Percentiles rank a stretch among this genome's conserved stretches.
These are phyloP conservation scores for Stercorarius parasiticus DNA, from an alignment of 2,113 vertebrate species.

Conservation along the genomic window DNA sequence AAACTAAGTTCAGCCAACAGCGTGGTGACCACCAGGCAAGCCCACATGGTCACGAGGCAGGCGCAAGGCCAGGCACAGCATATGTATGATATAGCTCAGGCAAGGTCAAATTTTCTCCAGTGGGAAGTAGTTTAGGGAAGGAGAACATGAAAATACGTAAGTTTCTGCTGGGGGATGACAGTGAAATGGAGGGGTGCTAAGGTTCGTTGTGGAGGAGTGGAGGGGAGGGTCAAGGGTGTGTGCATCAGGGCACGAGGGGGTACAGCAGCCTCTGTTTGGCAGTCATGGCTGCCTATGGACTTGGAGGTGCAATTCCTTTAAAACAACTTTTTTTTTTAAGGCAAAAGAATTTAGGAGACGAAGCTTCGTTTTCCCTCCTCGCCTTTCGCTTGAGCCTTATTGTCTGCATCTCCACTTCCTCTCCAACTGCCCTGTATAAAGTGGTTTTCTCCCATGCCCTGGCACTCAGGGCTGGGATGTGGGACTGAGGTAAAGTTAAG, in stretches of 20 bases:
- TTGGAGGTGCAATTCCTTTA: not conserved
- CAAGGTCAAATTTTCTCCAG: not conserved
- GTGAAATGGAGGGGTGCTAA: not conserved
- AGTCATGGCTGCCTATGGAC: not conserved
- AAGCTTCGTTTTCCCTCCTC: not conserved
- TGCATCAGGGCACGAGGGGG: not conserved
- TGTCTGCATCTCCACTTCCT: not conserved
- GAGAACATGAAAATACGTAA: rapidly evolving
- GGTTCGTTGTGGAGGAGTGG: not conserved
- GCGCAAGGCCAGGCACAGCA: not conserved
- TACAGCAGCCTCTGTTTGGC: not conserved
- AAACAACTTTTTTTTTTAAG: not conserved
- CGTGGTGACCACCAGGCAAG: not conserved
- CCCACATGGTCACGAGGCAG: rapidly evolving
- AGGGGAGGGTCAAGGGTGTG: not conserved
- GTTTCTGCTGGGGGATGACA: not conserved
- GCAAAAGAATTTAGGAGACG: not conserved
- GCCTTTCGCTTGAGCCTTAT: not conserved
- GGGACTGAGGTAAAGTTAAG: not conserved
- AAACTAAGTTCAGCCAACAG: not conserved
- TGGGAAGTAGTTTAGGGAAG: not conserved
- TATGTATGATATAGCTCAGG: not conserved
- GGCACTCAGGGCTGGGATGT: not conserved
- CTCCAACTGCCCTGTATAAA: not conserved
- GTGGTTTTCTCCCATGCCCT: not conserved